Evolutionary conservation across 2,797 vertebrate genomes (phyloP).

Genomic region (Scleropages formosus): DNA sequence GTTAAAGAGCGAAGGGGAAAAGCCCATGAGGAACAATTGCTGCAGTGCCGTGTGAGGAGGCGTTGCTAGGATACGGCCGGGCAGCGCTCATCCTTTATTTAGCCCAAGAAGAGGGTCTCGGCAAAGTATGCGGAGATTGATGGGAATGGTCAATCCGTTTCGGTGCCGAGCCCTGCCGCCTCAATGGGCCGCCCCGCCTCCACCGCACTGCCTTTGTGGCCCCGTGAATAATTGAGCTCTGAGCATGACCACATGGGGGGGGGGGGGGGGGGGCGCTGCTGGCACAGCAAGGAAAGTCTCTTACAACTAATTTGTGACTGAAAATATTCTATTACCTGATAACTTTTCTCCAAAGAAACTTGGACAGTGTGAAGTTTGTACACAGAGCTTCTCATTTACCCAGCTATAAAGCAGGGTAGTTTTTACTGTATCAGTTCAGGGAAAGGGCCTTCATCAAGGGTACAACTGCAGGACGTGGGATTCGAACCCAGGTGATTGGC

Average conservation of each 20-base stretch:
- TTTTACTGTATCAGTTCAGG: too few species aligned
- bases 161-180: slow-evolving; percentile 44
- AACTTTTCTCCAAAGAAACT: neutral
- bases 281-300: slow-evolving; percentile 41
- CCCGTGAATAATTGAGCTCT: slow-evolving; percentile 65
- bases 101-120: slow-evolving; percentile 44
- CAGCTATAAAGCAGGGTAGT: too few species aligned
- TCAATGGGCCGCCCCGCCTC: slow-evolving; percentile 57
- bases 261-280: slow-evolving; percentile 49
- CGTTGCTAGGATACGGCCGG: slow-evolving; percentile 67
- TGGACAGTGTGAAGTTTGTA: too few species aligned
- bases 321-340: neutral
- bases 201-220: slow-evolving; percentile 64
- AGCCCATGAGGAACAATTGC: slow-evolving; percentile 34
- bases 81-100: slow-evolving; percentile 54
- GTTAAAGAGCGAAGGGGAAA: slow-evolving; percentile 10
- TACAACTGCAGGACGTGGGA: too few species aligned
- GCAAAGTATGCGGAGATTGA: slow-evolving; percentile 60
- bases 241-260: slow-evolving; percentile 52
- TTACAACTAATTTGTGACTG: slow-evolving; percentile 15
- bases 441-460: too few species aligned
- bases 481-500: neutral
- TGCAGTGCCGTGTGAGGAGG: slow-evolving; percentile 42
- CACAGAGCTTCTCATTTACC: too few species aligned
- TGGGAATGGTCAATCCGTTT: slow-evolving; percentile 58